Base-by-base conservation (phyloP, 2,888 invertebrate species). In the Philhelius pedissequus region DNA sequence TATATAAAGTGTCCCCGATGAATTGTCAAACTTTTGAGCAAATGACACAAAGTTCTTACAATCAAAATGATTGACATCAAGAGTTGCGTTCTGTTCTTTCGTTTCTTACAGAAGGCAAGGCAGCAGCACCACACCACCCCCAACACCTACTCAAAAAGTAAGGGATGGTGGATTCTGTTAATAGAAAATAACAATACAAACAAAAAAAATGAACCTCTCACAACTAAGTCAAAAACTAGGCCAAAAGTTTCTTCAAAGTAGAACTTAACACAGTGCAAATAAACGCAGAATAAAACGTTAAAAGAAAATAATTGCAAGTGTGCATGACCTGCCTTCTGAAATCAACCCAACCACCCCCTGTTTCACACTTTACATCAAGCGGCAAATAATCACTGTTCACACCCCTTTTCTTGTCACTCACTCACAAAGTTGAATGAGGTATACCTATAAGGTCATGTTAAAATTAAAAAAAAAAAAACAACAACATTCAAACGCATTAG, bases 41-140 rank as follows among this genome's bases (percentile, higher is more conserved):
- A n/a, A 74, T 74, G 78, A 74, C 64, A 74, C 43, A 64, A 74
- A 79, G 38, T 70, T 70, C 52, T 60, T 66, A 45, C 64, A 69
- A 73, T 69, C 73, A 74, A 71, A 62, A 64, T 75, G 79, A 79
- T 79, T 83, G 69, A 74, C 78, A 77, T 77, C 77, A 74, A 25
- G 56, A 27, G 35, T 64, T 64, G 18, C 27, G 25, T 18, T 30
- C 7, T 56, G 22, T 20, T 48, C 25, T 45, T 30, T 27, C 11
- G 45, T 27, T 20, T 18, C 25, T 25, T 40, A 25, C 30, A 9
- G 0, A 13, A 32, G 18, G 6, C 30, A 18, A 30, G 15, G 9
- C 25, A 22, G n/a, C n/a, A n/a, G n/a, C n/a, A n/a, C n/a, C 13
- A 48, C 22, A 48, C 11, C 22, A 25, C 25, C 27, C 8, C 27